phyloP scores from a whole-genome alignment of 2,113 vertebrate genomes.

The Heliornis fulica region DNA sequence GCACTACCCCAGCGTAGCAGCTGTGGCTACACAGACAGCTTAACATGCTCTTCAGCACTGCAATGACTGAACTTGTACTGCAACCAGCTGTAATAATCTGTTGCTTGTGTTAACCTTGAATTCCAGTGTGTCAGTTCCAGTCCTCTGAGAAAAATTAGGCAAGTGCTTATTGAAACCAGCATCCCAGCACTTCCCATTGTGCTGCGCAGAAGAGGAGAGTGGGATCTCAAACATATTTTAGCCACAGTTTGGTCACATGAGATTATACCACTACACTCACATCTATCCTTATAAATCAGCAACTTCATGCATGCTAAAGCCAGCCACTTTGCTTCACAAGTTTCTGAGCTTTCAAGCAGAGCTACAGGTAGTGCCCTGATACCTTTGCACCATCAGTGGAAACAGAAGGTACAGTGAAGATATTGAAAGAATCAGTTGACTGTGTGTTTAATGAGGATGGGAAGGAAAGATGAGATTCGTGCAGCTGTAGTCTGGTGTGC shows the following conservation, averaged over 20 bases:
- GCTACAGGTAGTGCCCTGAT: neutral
- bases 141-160: conserved; percentile 21
- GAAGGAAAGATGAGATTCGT: neutral
- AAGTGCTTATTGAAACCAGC: conserved; percentile 39
- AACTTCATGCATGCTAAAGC: neutral
- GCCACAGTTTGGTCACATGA: neutral
- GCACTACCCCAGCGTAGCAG: neutral
- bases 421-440: neutral
- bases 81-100: conserved; percentile 4
- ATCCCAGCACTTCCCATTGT: neutral
- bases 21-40: neutral
- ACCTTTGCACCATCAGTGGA: neutral
- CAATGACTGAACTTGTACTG: neutral
- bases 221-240: neutral
- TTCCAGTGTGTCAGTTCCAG: neutral
- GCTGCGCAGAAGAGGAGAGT: neutral
- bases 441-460: neutral
- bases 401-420: neutral
- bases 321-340: neutral
- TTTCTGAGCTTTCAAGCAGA: neutral
- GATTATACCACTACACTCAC: neutral
- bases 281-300: neutral
- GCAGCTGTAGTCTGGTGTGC: neutral
- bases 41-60: neutral
- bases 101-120: conserved; percentile 13